These are phyloP conservation scores for Dascillus cervinus DNA, from an alignment of 2,888 invertebrate species.

Conservation along the genomic window DNA sequence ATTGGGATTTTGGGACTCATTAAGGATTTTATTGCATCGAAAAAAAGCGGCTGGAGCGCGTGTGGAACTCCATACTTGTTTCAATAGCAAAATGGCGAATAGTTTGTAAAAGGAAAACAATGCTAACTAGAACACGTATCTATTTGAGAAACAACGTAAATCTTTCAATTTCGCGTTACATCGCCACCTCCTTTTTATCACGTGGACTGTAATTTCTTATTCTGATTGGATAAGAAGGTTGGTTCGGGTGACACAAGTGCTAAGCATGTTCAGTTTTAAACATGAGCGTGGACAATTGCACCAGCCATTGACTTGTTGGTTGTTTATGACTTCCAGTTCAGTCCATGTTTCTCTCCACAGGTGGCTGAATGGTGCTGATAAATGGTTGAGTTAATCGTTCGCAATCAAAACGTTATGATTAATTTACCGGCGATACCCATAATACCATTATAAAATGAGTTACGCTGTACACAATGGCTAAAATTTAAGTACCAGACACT, in stretches of 20 bases:
- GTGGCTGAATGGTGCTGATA: constrained; percentile 29
- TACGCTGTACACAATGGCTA: too few relatives aligned
- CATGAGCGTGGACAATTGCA: constrained; percentile 29
- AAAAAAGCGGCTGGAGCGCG: too few relatives aligned
- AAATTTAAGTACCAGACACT: too few relatives aligned
- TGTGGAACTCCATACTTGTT: too few relatives aligned
- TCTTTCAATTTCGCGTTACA: constrained; percentile 20
- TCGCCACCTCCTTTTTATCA: constrained; percentile 30
- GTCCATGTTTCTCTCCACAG: constrained; percentile 31
- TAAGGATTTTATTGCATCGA: too few relatives aligned
- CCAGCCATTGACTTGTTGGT: constrained; percentile 32
- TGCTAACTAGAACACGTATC: constrained; percentile 17
- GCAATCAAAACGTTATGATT: constrained; percentile 17
- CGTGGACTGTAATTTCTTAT: constrained; percentile 20
- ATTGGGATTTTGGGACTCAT: too few relatives aligned
- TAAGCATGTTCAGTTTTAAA: constrained; percentile 22
- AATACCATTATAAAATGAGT: too few relatives aligned
- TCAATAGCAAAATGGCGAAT: too few relatives aligned
- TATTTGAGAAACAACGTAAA: constrained; percentile 16
- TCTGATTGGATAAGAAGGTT: constrained; percentile 26
- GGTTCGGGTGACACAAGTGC: constrained; percentile 28
- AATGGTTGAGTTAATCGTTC: constrained; percentile 15
- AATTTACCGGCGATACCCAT: too few relatives aligned
- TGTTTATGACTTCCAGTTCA: constrained; percentile 30
- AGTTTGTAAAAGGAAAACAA: too few relatives aligned